Evolutionary conservation across 1,140 invertebrate genomes (phyloP), one percentile per base, ranked within the genome.

Genomic region (Macrobrachium nipponense): DNA sequence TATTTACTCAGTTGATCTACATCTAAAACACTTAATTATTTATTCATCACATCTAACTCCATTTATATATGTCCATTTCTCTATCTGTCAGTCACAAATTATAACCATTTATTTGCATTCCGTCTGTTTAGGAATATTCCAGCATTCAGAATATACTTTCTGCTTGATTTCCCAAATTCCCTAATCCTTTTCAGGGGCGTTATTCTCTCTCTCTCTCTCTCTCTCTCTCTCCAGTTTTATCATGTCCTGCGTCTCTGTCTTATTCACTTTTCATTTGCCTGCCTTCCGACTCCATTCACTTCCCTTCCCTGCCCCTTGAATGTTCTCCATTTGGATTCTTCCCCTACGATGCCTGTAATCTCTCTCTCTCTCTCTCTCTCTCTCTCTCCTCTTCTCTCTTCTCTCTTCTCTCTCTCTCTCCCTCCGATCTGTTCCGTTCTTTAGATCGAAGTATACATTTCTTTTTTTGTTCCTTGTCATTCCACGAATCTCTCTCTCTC

Each of bases 321-420:
- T 60, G 23, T 60, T n/a, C 60, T 20, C 27, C n/a, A 59, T n/a
- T 78, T 20, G 18, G 15, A 59, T 20, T 61, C n/a, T 79, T 59
- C 60, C 59, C 61, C 12, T 64, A 51, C 36, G 18, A 20, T 18
- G 8, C 76, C 60, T 58, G 7, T 18, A 59, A 17, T 12, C 20
- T 61, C 77, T 15, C 51, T 79, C 77, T 36, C 77, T 79, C 77
- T 62, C 77, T 79, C 77, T 27, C 77, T 61, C 59, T 15, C 59
- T 79, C 59, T 61, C 12, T 59, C 77, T 15, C 70, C 43, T 6
- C 10, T 12, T 36, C 70, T 36, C 70, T 36, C 27, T n/a, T n/a
- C n/a, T n/a, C n/a, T n/a, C n/a, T n/a, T n/a, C n/a, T 36, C n/a
- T 36, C 70, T 73, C 20, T 73, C 10, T 27, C 36, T 73, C 20